Evolutionary conservation across 2,797 vertebrate genomes (phyloP).

Genomic region (Sorex maritimensis): DNA sequence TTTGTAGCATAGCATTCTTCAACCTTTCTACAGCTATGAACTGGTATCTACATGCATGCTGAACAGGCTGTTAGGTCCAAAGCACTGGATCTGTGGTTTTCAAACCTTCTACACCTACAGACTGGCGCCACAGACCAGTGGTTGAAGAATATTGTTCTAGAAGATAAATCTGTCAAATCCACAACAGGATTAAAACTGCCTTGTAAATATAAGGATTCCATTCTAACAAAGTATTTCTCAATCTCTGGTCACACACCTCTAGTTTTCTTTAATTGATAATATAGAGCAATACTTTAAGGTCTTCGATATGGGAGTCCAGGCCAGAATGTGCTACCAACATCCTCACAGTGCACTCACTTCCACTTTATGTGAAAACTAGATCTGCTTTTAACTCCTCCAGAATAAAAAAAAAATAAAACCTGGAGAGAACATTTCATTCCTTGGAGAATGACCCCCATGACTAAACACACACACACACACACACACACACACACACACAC

Average conservation of each 20-base stretch:
- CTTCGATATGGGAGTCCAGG: not conserved
- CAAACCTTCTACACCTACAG: too few species aligned
- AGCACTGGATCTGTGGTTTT: too few species aligned
- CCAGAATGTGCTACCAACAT: not conserved
- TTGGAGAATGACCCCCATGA: not conserved
- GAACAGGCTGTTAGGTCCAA: too few species aligned
- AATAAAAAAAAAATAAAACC: slow-evolving; percentile 42
- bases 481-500: too few species aligned
- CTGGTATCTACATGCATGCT: too few species aligned
- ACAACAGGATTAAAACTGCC: not conserved
- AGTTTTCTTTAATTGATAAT: too few species aligned
- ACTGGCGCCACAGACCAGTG: too few species aligned
- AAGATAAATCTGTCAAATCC: slow-evolving; percentile 30
- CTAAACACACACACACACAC: not conserved
- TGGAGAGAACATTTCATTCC: slow-evolving; percentile 7
- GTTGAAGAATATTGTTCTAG: not conserved
- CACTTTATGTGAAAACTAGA: not conserved
- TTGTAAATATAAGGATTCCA: not conserved
- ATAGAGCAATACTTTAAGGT: not conserved
- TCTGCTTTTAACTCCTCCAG: not conserved
- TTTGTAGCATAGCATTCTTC: too few species aligned
- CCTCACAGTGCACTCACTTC: not conserved
- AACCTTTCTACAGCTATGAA: too few species aligned
- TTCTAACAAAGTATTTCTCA: slow-evolving; percentile 44
- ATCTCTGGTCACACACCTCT: not conserved